Conservation (phyloP, 2,113 vertebrate genomes). For the Equus przewalskii region DNA sequence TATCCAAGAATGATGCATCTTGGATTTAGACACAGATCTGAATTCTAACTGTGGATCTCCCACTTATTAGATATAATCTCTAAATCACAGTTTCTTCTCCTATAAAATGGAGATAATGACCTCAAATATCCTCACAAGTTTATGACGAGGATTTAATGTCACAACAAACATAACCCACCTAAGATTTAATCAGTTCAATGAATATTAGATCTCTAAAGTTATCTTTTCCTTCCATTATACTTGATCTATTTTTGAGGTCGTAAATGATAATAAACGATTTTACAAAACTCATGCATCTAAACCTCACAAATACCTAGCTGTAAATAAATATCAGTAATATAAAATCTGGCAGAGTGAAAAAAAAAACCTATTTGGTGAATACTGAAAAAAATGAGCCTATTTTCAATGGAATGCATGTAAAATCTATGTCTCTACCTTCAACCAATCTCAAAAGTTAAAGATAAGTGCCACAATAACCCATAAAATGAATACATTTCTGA, state of each 20-base stretch:
- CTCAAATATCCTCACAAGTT: neutral
- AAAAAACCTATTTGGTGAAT: neutral
- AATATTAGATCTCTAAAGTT: neutral
- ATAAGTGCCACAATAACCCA: neutral
- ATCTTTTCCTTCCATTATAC: neutral
- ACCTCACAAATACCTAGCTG: neutral
- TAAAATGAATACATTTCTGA: neutral
- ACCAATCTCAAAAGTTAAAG: conserved; percentile 33
- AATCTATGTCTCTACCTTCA: neutral
- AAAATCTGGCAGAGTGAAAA: neutral
- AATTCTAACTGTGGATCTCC: neutral
- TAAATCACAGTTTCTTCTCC: neutral
- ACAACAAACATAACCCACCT: neutral
- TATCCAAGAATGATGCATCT: neutral
- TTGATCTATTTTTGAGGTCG: neutral
- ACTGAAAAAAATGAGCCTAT: neutral
- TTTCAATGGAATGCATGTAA: neutral
- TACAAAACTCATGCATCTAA: neutral
- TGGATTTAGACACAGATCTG: neutral
- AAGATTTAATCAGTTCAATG: neutral
- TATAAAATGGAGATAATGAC: neutral
- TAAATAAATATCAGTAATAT: neutral
- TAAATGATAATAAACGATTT: neutral
- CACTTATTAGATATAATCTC: neutral
- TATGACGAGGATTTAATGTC: neutral